Percentiles rank a stretch among this genome's conserved stretches.
Conservation (phyloP, 2,797 vertebrate genomes). For the Sebastolobus altivelis region DNA sequence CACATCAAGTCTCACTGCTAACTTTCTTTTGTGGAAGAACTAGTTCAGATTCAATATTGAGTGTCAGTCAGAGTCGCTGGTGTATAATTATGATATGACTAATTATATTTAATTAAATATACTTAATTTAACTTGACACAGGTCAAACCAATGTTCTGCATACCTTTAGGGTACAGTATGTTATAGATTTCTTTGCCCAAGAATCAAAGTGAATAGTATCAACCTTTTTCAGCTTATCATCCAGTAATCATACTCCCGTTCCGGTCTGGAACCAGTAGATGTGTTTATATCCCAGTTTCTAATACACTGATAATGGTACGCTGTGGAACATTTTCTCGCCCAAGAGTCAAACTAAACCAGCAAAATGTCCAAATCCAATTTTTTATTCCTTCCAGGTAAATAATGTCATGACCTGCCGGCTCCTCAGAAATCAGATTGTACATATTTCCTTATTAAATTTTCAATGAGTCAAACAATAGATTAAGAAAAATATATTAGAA, state of each 20-base stretch:
- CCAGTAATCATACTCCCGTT: slow-evolving; percentile 25
- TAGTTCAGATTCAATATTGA: too few species aligned
- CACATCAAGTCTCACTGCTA: too few species aligned
- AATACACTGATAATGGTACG: slow-evolving; percentile 12
- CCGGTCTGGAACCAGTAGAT: background rate
- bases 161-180: background rate
- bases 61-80: too few species aligned
- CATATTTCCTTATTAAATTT: background rate
- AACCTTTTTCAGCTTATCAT: slow-evolving; percentile 44
- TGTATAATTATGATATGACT: too few species aligned
- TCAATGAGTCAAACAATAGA: background rate
- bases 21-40: too few species aligned
- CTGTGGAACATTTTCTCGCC: background rate
- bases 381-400: background rate
- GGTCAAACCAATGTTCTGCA: too few species aligned
- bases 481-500: background rate
- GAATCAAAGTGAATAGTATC: slow-evolving; percentile 2
- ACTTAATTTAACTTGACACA: slow-evolving; percentile 3
- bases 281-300: slow-evolving; percentile 28
- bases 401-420: background rate
- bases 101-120: background rate
- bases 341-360: slow-evolving; percentile 9
- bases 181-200: background rate
- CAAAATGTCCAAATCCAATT: background rate
- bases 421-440: background rate